phyloP scores from a whole-genome alignment of 2,888 invertebrate genomes.

The Aphrophora alni region DNA sequence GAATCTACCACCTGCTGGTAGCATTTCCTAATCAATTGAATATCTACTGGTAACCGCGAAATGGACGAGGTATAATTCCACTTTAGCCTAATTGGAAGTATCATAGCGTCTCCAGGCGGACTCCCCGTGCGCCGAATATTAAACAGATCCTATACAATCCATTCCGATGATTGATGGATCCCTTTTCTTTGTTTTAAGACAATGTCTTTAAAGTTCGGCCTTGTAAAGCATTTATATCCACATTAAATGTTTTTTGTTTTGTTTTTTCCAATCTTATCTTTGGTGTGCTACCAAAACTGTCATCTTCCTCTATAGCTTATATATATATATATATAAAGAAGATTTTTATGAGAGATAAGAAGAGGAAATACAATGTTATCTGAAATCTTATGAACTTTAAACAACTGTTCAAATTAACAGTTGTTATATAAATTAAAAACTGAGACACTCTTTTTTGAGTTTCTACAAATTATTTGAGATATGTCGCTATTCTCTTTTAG shows the following conservation, averaged over 20 bases:
- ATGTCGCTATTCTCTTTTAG: no score
- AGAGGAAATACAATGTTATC: no score
- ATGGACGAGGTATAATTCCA: no score
- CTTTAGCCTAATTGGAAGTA: background rate
- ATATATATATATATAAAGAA: no score
- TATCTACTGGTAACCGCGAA: background rate
- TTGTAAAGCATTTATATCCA: background rate
- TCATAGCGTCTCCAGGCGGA: background rate
- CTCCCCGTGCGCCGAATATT: slow-evolving; percentile 31
- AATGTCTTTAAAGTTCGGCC: background rate
- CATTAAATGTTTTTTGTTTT: no score
- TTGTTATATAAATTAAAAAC: no score
- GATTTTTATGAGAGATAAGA: no score
- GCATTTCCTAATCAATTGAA: background rate
- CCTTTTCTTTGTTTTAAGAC: background rate
- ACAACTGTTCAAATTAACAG: no score
- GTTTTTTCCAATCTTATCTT: background rate
- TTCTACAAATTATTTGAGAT: no score
- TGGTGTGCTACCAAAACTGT: background rate
- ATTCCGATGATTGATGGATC: background rate
- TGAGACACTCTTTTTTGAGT: no score
- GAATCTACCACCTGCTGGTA: background rate
- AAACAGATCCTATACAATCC: background rate
- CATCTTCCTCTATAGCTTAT: no score
- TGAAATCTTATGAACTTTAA: no score